A percentile compares a stretch with the other conserved stretches of the same genome.
These are phyloP conservation scores for Triops cancriformis DNA, from an alignment of 1,140 invertebrate genomes.

Conservation along the genomic window DNA sequence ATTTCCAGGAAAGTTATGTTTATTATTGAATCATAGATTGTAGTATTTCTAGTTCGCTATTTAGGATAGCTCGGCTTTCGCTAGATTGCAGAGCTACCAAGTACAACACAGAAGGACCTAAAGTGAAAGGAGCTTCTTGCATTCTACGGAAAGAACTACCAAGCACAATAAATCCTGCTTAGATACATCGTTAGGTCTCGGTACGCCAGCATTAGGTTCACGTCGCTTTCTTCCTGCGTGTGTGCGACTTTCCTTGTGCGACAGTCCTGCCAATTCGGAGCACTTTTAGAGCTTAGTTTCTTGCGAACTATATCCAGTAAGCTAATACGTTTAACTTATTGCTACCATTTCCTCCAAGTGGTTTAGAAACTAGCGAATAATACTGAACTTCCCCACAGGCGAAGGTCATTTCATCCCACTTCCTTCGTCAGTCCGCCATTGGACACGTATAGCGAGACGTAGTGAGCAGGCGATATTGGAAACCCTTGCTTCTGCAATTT, in stretches of 20 bases:
- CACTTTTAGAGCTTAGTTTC: neutral
- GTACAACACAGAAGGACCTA: too few relatives aligned
- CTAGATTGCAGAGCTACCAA: too few relatives aligned
- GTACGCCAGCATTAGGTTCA: neutral
- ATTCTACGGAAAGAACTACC: neutral
- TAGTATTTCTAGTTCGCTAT: too few relatives aligned
- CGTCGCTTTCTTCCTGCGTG: neutral
- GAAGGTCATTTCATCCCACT: neutral
- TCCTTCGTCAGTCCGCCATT: neutral
- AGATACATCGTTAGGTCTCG: neutral
- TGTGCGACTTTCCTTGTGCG: neutral
- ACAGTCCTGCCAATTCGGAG: neutral
- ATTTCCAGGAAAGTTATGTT: too few relatives aligned
- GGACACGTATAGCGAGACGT: neutral
- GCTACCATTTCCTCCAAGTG: neutral
- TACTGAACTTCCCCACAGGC: neutral
- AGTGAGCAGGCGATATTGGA: conserved; percentile 12
- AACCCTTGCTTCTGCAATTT: neutral
- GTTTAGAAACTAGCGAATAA: neutral
- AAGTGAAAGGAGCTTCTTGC: neutral
- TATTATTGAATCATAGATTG: too few relatives aligned
- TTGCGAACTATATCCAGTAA: neutral
- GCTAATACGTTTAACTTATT: neutral
- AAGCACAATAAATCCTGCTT: neutral
- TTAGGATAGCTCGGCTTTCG: too few relatives aligned